Evolutionary conservation across 2,797 vertebrate species (phyloP), one percentile per base, ranked within the genome.

Genomic region (Odontamblyopus rebecca): DNA sequence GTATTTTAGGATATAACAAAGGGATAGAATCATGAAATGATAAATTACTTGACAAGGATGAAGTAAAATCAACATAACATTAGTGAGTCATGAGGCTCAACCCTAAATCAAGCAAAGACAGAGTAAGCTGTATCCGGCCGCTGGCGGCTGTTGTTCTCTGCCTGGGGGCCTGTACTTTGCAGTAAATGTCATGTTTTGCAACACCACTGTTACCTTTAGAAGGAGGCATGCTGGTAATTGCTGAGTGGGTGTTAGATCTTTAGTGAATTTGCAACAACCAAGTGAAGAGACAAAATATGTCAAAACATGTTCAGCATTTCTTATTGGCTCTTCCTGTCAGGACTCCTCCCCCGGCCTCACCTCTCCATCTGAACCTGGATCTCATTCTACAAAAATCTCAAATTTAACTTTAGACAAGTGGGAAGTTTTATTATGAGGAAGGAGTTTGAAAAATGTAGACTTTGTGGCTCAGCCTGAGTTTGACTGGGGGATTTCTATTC

Each of bases 271-370:
- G 77, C 76, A 88, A 82, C 81, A 88, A 85, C 81, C 83, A 71
- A 83, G 81, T 82, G 75, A 86, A 79, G 84, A 67, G 77, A 74
- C 77, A 84, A 86, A 85, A 85, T 87, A 79, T 79, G 84, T 88
- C 89, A 84, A 86, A 90, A 88, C 90, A 86, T 83, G 86, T 86
- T 88, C 76, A 81, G 75, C 66, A 75, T 62, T 74, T 69, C 67
- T 61, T 48, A 1, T 64, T 38, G 67, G 77, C 75, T 73, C 71
- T 70, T 74, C 68, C n/a, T 77, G 78, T 81, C 77, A 77, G 70
- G 38, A 74, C 32, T 63, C 66, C 57, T 59, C 56, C 76, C 63
- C 70, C 63, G 73, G 63, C 2, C 62, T 75, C 77, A 77, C 70
- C 54, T 68, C 64, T 44, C 4, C 68, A 61, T 83, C 73, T 85